phyloP scores from a whole-genome alignment of 2,113 vertebrate genomes.

The Amblyopsis rosae region DNA sequence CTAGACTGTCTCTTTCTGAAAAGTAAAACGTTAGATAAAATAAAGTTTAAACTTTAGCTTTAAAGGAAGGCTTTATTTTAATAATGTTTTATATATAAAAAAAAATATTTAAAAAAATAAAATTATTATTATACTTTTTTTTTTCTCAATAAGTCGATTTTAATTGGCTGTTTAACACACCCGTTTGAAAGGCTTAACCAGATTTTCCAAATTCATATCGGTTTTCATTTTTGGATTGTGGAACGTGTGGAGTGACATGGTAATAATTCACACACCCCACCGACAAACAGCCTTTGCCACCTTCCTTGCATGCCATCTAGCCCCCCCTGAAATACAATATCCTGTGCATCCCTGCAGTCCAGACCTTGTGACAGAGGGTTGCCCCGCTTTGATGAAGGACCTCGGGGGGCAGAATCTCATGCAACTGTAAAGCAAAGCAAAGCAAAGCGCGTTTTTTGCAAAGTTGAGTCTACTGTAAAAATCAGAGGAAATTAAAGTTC shows the following conservation, averaged over 20 bases:
- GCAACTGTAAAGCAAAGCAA: slow-evolving; percentile 50
- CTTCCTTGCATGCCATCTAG: slow-evolving; percentile 49
- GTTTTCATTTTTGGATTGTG: background rate
- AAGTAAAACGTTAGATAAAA: no score
- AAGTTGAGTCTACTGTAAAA: background rate
- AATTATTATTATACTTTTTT: background rate
- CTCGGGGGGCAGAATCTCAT: slow-evolving; percentile 64
- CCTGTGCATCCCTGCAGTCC: slow-evolving; percentile 44
- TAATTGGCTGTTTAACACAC: background rate
- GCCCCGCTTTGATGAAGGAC: slow-evolving; percentile 64
- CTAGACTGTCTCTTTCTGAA: no score
- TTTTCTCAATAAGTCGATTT: slow-evolving; percentile 7
- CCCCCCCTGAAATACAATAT: slow-evolving; percentile 65
- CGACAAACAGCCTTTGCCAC: slow-evolving; percentile 31
- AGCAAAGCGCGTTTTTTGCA: background rate
- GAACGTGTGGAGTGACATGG: background rate
- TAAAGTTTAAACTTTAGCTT: no score
- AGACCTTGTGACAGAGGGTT: slow-evolving; percentile 53
- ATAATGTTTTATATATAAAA: no score
- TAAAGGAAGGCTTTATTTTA: no score
- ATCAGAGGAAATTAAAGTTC: background rate
- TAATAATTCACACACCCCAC: background rate
- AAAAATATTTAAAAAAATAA: background rate
- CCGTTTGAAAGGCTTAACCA: background rate
- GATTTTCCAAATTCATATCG: background rate